Base-by-base conservation (phyloP, 2,113 vertebrate species). In the Mirounga angustirostris region DNA sequence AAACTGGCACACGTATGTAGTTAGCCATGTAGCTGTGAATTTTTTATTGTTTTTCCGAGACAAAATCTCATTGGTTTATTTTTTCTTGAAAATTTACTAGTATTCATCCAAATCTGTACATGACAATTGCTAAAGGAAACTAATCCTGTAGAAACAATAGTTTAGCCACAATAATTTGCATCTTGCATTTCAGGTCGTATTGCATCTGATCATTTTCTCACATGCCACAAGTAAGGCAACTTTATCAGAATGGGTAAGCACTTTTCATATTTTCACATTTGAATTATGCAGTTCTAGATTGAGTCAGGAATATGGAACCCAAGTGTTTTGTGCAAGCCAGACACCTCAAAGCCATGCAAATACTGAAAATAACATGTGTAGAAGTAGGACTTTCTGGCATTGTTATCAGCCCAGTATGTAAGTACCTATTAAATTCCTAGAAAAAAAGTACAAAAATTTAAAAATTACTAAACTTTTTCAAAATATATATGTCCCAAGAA, bases 251-350 rank as follows among this genome's bases (percentile, higher is more conserved):
- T 50, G 26, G 14, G 13, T 67, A 59, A 90, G 4, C 26, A 13
- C 15, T 36, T 82, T 89, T 74, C 30, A 63, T 88, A 93, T 43
- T 97, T 92, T 90, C 26, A 58, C 21, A 63, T 83, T 69, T 74
- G 19, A 71, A 65, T 94, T 88, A 22, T 83, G 12, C 30, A 28
- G 3, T 81, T 93, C 71, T 22, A 56, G 43, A 58, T 12, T 14
- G 28, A 78, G 18, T 82, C 43, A 61, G 7, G 46, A 95, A 86
- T 88, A 10, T 30, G 18, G 22, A 88, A 81, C 24, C n/a, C 18
- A 74, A 36, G 22, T 26, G 8, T 2, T 10, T 87, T 84, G 67
- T 1, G 52, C 11, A 65, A 69, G 1, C 4, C 54, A 94, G 11
- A 40, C 8, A 74, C 36, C 52, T 52, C n/a, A 91, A 71, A 83